Conservation (phyloP, 2,888 invertebrate genomes). For the Norana najaformis region DNA sequence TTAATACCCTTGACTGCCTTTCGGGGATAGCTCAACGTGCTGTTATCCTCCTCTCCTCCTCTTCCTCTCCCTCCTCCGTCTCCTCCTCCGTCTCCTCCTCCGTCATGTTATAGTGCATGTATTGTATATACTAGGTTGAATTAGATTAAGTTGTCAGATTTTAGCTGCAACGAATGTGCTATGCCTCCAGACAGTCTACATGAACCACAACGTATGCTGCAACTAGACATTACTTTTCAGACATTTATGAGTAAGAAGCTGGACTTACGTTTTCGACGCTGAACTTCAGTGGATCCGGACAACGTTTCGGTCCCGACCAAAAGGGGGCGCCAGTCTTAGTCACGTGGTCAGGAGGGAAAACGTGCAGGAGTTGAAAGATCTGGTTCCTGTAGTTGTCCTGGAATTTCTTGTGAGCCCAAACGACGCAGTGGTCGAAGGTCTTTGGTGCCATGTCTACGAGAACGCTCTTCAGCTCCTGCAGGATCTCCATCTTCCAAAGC, state of each 20-base stretch:
- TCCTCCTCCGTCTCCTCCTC: no score
- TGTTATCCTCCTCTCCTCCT: no score
- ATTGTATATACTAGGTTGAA: not conserved
- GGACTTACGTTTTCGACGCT: conserved; percentile 63
- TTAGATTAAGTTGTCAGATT: not conserved
- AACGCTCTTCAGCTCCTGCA: conserved; percentile 79
- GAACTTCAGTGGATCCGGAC: conserved; percentile 79
- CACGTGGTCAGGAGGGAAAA: conserved; percentile 90
- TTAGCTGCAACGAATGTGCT: not conserved
- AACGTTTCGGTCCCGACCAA: conserved; percentile 97
- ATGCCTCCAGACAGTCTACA: not conserved
- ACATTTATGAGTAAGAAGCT: not conserved
- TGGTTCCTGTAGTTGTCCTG: conserved; percentile 91
- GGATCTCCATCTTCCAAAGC: conserved; percentile 72
- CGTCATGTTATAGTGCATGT: not conserved
- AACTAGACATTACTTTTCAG: not conserved
- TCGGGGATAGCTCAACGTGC: no score
- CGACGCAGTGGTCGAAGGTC: conserved; percentile 73
- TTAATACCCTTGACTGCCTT: no score
- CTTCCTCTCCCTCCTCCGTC: no score
- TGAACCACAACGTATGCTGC: not conserved
- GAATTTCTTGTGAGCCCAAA: conserved; percentile 63
- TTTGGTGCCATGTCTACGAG: conserved; percentile 80
- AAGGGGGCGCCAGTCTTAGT: conserved; percentile 75
- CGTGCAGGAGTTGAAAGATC: conserved; percentile 91